Conservation (phyloP, 2,113 vertebrate genomes). For the Lamprologus tigripictilis region DNA sequence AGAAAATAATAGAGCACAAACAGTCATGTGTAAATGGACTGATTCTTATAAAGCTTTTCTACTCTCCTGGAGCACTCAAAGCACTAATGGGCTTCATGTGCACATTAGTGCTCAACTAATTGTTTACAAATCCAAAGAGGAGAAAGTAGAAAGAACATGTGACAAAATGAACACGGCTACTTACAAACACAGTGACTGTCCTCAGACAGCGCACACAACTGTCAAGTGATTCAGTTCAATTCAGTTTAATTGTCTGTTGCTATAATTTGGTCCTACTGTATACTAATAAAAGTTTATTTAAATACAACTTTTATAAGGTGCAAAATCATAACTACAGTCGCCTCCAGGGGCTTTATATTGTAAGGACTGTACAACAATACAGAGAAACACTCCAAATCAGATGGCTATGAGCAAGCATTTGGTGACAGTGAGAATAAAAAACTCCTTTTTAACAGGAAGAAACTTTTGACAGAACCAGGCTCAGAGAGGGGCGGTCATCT, state of each 20-base stretch:
- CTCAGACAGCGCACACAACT: neutral
- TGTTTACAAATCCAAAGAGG: neutral
- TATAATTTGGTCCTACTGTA: rapidly evolving
- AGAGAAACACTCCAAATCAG: neutral
- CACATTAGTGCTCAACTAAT: neutral
- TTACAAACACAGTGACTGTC: neutral
- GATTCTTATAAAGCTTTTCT: too few relatives aligned
- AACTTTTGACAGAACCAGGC: neutral
- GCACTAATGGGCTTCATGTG: neutral
- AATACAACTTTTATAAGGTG: neutral
- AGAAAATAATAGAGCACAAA: too few relatives aligned
- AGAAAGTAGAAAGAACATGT: neutral
- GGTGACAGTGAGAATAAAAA: neutral
- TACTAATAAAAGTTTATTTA: neutral
- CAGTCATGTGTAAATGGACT: too few relatives aligned
- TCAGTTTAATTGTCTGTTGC: neutral
- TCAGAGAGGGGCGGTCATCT: rapidly evolving
- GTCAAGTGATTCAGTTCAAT: neutral
- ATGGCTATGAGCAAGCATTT: rapidly evolving
- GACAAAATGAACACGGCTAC: neutral
- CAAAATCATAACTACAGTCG: rapidly evolving
- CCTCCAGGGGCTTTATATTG: neutral
- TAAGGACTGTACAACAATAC: rapidly evolving
- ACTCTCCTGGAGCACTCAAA: rapidly evolving
- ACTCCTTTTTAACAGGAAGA: neutral